Evolutionary conservation across 1,140 invertebrate species (phyloP).

Genomic region (Coelopa frigida): DNA sequence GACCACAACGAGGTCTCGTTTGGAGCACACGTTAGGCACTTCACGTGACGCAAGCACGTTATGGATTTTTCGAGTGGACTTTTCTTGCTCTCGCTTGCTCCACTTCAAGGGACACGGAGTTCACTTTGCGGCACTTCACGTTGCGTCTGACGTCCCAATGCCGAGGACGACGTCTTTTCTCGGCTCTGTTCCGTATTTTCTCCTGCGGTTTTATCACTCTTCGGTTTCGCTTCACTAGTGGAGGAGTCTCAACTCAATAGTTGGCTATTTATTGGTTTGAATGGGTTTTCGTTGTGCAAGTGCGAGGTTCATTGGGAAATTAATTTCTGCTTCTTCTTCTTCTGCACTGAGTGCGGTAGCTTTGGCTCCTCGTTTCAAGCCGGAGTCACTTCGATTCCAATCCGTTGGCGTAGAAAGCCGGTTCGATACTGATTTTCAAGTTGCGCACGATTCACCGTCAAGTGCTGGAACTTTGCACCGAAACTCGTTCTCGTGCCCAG

Average conservation of each 20-base stretch:
- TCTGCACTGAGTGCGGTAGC: slow-evolving; percentile 3
- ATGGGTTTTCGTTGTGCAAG: too few species aligned
- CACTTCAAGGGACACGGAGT: too few species aligned
- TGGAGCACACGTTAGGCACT: neutral
- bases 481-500: too few species aligned
- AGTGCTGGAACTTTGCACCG: too few species aligned
- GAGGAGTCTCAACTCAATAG: too few species aligned
- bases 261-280: too few species aligned
- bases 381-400: slow-evolving; percentile 20
- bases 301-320: too few species aligned
- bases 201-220: too few species aligned
- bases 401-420: slow-evolving; percentile 43
- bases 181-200: neutral
- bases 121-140: neutral
- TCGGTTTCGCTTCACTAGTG: too few species aligned
- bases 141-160: slow-evolving; percentile 1
- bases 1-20: neutral
- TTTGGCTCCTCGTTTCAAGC: neutral
- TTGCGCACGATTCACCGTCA: too few species aligned
- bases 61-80: neutral
- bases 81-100: neutral
- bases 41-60: neutral
- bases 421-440: slow-evolving; percentile 38
- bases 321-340: too few species aligned
- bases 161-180: neutral